A percentile compares a stretch with the other conserved stretches of the same genome.
Conservation (phyloP, 2,888 invertebrate species). For the Ectropis crepuscularia region DNA sequence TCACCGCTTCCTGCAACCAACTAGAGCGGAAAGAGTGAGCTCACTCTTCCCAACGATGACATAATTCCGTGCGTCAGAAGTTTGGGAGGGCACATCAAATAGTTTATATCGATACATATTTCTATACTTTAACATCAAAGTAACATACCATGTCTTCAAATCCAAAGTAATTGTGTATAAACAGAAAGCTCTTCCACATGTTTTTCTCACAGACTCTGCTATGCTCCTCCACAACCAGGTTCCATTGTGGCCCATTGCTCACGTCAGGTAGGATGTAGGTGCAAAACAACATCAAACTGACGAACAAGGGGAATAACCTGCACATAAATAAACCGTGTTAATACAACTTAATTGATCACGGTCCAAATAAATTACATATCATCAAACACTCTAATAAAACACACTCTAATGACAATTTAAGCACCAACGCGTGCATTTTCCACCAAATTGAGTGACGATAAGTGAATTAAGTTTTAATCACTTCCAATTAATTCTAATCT, state of each 20-base stretch:
- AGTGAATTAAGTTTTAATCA: constrained; percentile 20
- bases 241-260: constrained; percentile 84
- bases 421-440: constrained; percentile 36
- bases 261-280: constrained; percentile 82
- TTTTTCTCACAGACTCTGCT: constrained; percentile 81
- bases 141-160: constrained; percentile 83
- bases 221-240: constrained; percentile 82
- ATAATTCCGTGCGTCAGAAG: too few relatives aligned
- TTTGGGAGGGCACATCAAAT: too few relatives aligned
- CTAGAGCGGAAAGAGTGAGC: too few relatives aligned
- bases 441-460: constrained; percentile 16
- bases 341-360: constrained; percentile 14
- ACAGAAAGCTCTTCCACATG: constrained; percentile 85
- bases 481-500: constrained; percentile 13
- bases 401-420: constrained; percentile 13
- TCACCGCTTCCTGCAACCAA: too few relatives aligned
- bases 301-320: constrained; percentile 80
- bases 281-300: constrained; percentile 82
- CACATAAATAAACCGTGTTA: constrained; percentile 12
- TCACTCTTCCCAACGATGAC: too few relatives aligned
- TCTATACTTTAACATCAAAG: too few relatives aligned
- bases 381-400: constrained; percentile 20
- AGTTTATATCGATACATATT: too few relatives aligned
- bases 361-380: constrained; percentile 4
- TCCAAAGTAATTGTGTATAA: constrained; percentile 85